A percentile compares a stretch with the other conserved stretches of the same genome.
Evolutionary conservation across 2,888 invertebrate species (phyloP).

Genomic region (Labia minor): DNA sequence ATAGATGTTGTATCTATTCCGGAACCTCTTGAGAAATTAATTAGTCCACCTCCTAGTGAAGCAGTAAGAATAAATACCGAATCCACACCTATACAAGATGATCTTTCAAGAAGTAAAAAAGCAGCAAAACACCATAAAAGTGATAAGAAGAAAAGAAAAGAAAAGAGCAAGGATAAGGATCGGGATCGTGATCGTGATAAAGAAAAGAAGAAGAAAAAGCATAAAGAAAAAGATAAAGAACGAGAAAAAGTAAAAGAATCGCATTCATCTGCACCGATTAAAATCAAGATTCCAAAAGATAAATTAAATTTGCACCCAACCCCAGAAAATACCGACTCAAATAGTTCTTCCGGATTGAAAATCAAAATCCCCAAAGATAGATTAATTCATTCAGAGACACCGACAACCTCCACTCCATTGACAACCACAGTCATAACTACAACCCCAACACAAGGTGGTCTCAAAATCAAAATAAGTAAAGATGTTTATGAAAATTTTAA

Average conservation of each 20-base stretch:
- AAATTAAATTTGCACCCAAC: conserved; percentile 38
- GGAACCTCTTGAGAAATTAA: conserved; percentile 26
- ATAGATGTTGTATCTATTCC: conserved; percentile 29
- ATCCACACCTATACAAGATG: conserved; percentile 17
- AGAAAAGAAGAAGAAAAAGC: conserved; percentile 26
- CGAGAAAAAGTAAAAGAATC: conserved; percentile 48
- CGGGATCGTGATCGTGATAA: conserved; percentile 24
- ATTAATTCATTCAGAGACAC: conserved; percentile 43
- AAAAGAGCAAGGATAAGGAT: conserved; percentile 60
- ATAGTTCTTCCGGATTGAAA: conserved; percentile 47
- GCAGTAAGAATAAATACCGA: conserved; percentile 15
- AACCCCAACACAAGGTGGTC: conserved; percentile 22
- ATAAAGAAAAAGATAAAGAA: conserved; percentile 26
- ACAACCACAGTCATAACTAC: conserved; percentile 2
- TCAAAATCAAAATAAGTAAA: conserved; percentile 62
- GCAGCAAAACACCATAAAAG: conserved; percentile 36
- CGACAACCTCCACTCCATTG: conserved; percentile 34
- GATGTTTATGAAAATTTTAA: conserved; percentile 45
- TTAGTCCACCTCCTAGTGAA: background rate
- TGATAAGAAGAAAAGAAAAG: conserved; percentile 67
- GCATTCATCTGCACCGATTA: conserved; percentile 35
- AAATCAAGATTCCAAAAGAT: conserved; percentile 51
- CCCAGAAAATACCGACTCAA: conserved; percentile 25
- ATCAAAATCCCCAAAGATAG: conserved; percentile 73
- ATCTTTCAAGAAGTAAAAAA: conserved; percentile 28